Evolutionary conservation across 2,888 invertebrate genomes (phyloP), one percentile per base, ranked within the genome.

Genomic region (Phaonia tiefii): DNA sequence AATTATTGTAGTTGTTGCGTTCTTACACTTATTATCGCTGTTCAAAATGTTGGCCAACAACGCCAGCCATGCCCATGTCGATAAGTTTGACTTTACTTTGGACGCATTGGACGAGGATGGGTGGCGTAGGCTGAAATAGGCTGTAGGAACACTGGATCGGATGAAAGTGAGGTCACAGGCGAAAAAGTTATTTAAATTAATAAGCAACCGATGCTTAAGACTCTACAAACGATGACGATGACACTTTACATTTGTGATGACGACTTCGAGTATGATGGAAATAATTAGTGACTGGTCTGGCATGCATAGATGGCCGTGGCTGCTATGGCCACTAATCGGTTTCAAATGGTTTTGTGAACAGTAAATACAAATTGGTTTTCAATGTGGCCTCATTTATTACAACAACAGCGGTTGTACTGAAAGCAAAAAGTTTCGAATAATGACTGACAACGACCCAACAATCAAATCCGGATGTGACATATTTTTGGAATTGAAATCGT

Each of bases 181-280:
- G 58, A 74, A 73, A 75, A 74, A 70, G 74, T 75, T 67, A 74
- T 80, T 80, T 77, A 77, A 77, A 80, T 80, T 80, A 77, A 80
- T 80, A 80, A 80, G 70, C 67, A 63, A 80, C 77, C 25, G 77
- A 74, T 75, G 70, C 54, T 80, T 49, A 37, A 54, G 42, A 69
- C 69, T 54, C 22, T 54, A n/a, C 37, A 7, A 51, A 51, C 5
- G 15, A 54, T 37, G 69, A 42, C 22, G 11, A 69, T 54, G 69
- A 37, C 46, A 31, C 39, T 63, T 63, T 22, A 22, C 54, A 54
- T 31, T 37, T 20, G 70, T 66, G 65, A 66, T 20, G 54, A 67
- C 46, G 44, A 54, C 17, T 51, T 60, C 44, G 44, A 54, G 15
- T 51, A 69, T 31, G 56, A 66, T 31, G 65, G 63, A 31, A 44